Percentiles rank a stretch among this genome's conserved stretches.
Evolutionary conservation across 1,140 invertebrate genomes (phyloP).

Genomic region (Delia radicum): DNA sequence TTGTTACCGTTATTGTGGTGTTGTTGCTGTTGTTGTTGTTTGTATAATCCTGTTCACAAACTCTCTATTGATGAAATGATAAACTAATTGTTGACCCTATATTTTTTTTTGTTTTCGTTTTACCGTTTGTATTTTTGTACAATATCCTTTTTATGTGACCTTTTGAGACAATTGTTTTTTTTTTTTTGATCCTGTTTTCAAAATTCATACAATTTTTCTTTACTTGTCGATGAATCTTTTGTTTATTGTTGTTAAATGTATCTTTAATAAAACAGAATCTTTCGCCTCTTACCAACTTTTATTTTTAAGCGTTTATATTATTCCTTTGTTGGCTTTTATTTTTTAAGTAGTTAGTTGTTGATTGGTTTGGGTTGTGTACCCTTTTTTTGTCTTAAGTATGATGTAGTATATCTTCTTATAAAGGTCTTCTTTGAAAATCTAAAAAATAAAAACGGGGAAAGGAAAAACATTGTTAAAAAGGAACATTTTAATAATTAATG

Average conservation of each 20-base stretch:
- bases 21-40: no score
- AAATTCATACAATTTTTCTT: not conserved
- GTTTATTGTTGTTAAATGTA: not conserved
- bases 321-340: conserved; percentile 9
- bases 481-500: conserved; percentile 3
- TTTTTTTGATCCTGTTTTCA: not conserved
- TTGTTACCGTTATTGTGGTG: no score
- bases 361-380: not conserved
- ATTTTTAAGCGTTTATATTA: not conserved
- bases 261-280: not conserved
- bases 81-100: no score
- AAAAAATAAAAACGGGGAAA: not conserved
- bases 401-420: not conserved
- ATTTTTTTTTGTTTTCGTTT: no score
- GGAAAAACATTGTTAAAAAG: not conserved
- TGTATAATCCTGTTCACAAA: no score
- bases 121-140: no score
- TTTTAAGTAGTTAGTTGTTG: not conserved
- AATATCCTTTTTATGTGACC: no score
- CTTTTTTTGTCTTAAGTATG: not conserved
- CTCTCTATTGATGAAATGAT: no score
- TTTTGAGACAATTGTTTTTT: not conserved
- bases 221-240: not conserved
- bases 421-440: not conserved
- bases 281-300: conserved; percentile 1